Conservation (phyloP, 2,113 vertebrate species). For the Lepidothrix coronata region DNA sequence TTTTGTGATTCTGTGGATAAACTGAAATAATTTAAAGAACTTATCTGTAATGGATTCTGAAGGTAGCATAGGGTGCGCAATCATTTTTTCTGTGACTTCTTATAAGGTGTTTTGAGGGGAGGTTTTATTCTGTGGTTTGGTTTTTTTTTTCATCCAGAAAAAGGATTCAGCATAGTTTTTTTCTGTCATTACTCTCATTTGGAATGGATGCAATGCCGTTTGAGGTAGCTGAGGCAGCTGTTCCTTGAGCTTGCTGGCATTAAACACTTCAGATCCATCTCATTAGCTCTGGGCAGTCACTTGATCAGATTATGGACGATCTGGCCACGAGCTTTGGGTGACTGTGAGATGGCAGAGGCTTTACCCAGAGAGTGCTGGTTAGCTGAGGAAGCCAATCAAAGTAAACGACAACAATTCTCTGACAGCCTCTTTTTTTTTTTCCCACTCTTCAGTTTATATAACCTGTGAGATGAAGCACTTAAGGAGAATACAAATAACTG, state of each 20-base stretch:
- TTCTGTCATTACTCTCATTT: not conserved
- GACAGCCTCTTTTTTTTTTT: not conserved
- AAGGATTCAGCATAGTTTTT: not conserved
- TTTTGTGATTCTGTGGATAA: not conserved
- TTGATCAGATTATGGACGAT: constrained; percentile 43
- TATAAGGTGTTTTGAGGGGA: not conserved
- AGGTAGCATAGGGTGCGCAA: not conserved
- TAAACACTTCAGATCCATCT: constrained; percentile 28
- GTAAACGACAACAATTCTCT: constrained; percentile 7
- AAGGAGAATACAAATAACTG: constrained; percentile 10
- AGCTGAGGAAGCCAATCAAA: constrained; percentile 2
- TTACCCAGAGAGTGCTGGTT: not conserved
- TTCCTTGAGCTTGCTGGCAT: constrained; percentile 33
- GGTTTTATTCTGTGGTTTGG: not conserved
- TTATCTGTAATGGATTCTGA: not conserved
- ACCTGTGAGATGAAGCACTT: not conserved
- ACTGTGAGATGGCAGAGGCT: constrained; percentile 2
- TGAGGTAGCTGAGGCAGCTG: not conserved
- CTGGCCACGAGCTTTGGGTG: not conserved
- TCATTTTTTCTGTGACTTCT: not conserved
- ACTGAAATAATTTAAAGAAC: not conserved
- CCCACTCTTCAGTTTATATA: not conserved
- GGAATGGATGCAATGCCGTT: not conserved
- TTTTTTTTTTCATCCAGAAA: not conserved
- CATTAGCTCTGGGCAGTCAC: constrained; percentile 25